These are phyloP conservation scores for Xestia c-nigrum DNA, from an alignment of 2,888 invertebrate species.

Conservation along the genomic window DNA sequence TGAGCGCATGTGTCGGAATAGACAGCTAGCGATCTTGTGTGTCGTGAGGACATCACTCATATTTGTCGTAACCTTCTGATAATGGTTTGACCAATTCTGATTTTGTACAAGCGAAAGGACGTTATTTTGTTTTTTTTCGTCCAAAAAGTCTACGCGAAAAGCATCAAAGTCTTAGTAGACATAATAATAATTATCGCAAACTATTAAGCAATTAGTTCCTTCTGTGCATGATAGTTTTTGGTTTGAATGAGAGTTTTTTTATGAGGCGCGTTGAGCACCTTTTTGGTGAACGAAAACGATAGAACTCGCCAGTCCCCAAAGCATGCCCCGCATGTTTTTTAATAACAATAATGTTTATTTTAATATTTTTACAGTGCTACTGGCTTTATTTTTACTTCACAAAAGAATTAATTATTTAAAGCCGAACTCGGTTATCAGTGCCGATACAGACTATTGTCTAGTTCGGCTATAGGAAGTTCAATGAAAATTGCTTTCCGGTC, in stretches of 20 bases:
- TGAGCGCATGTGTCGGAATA: background rate
- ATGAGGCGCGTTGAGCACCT: no score
- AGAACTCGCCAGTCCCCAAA: no score
- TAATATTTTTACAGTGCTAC: background rate
- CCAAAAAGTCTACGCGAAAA: no score
- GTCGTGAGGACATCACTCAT: conserved; percentile 20
- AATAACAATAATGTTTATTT: no score
- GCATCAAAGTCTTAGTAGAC: no score
- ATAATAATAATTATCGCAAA: background rate
- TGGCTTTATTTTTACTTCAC: background rate
- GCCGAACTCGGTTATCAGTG: background rate
- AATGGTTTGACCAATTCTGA: background rate
- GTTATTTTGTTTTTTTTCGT: background rate
- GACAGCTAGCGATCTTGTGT: conserved; percentile 28
- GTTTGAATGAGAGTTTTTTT: background rate
- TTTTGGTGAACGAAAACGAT: no score
- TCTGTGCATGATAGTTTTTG: background rate
- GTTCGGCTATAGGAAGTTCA: background rate
- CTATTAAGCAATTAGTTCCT: background rate
- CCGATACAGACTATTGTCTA: background rate
- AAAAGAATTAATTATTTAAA: background rate
- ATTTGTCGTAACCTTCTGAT: background rate
- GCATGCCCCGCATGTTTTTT: no score
- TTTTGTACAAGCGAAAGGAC: background rate
- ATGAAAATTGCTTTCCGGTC: background rate